phyloP scores from a whole-genome alignment of 2,113 vertebrate genomes.

The Lophochroa leadbeateri region DNA sequence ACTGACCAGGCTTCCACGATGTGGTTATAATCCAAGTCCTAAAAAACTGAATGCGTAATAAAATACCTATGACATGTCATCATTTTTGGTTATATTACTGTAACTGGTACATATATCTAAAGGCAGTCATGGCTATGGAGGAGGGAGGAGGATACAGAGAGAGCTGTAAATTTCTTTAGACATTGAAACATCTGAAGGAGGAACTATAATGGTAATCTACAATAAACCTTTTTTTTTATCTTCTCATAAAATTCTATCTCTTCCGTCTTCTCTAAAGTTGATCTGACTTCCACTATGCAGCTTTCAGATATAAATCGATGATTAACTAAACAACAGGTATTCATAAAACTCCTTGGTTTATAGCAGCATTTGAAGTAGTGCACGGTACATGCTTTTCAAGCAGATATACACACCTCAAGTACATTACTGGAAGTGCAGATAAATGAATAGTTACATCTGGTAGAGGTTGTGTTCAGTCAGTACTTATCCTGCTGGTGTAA shows the following conservation, averaged over 20 bases:
- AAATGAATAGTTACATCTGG: neutral
- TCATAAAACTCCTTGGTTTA: conserved; percentile 38
- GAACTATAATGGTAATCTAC: conserved; percentile 12
- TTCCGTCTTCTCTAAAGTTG: neutral
- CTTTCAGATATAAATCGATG: neutral
- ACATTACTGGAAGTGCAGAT: neutral
- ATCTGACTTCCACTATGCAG: neutral
- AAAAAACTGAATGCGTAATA: conserved; percentile 45
- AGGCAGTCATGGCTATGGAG: neutral
- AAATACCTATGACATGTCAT: conserved; percentile 33
- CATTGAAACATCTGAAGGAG: conserved; percentile 30
- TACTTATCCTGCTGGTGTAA: neutral
- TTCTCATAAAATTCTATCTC: conserved; percentile 4
- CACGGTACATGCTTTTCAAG: neutral
- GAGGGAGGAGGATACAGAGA: neutral
- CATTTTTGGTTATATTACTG: conserved; percentile 25
- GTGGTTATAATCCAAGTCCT: neutral
- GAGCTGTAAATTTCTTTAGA: conserved; percentile 34
- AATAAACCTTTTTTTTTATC: neutral
- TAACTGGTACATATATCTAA: conserved; percentile 26
- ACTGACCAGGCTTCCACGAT: neutral
- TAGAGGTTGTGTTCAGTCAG: neutral
- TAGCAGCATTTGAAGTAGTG: neutral
- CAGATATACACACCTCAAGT: neutral
- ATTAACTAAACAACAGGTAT: conserved; percentile 25